A percentile compares a stretch with the other conserved stretches of the same genome.
These are phyloP conservation scores for Procavia capensis DNA, from an alignment of 2,113 vertebrate species.

Conservation along the genomic window DNA sequence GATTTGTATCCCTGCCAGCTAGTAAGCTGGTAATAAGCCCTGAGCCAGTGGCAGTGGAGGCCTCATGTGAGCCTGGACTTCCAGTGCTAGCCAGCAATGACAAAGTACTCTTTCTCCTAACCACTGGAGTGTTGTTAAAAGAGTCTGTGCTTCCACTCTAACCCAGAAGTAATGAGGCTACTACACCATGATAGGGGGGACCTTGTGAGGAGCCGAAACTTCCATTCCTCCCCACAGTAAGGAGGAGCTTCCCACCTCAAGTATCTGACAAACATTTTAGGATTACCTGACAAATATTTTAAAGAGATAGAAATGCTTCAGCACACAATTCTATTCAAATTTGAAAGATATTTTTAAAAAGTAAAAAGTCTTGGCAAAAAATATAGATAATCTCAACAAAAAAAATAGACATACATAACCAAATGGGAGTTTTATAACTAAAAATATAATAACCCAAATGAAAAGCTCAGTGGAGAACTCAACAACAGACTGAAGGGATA, in stretches of 20 bases:
- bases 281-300: background rate
- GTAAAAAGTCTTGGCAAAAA: background rate
- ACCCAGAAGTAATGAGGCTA: background rate
- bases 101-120: background rate
- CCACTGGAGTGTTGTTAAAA: background rate
- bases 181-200: background rate
- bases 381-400: background rate
- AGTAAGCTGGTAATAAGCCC: background rate
- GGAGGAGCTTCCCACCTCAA: background rate
- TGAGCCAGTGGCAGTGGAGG: background rate
- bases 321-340: background rate
- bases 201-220: background rate
- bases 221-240: background rate
- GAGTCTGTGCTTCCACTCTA: background rate
- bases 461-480: background rate
- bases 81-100: background rate
- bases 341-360: background rate
- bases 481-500: background rate
- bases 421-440: background rate
- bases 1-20: background rate
- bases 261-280: background rate
- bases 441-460: background rate
- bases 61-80: background rate
- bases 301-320: background rate
- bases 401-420: background rate